A percentile compares a stretch with the other conserved stretches of the same genome.
These are phyloP conservation scores for Poicephalus meyeri DNA, from an alignment of 2,113 vertebrate genomes.

Conservation along the genomic window DNA sequence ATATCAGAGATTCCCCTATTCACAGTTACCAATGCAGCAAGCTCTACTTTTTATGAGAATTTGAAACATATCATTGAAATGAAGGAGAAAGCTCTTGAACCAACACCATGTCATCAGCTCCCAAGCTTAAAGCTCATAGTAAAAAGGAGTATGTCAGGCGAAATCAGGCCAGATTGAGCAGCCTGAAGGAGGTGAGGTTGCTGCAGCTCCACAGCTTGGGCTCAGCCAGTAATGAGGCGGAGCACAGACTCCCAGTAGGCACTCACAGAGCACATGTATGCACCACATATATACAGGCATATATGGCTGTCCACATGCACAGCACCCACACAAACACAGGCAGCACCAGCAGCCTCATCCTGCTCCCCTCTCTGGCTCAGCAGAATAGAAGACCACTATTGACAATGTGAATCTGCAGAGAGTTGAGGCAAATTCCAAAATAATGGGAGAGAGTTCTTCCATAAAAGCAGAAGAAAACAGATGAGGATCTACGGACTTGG, in stretches of 20 bases:
- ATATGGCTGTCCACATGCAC: background rate
- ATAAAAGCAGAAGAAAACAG: background rate
- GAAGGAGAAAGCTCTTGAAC: background rate
- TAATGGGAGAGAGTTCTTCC: background rate
- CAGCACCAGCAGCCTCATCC: background rate
- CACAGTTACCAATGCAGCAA: background rate
- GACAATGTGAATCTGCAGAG: background rate
- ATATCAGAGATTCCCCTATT: background rate
- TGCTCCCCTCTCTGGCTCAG: background rate
- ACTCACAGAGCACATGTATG: background rate
- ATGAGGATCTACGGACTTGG: background rate
- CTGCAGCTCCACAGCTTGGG: background rate
- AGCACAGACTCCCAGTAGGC: background rate
- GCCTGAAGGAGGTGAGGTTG: background rate
- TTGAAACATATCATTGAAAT: background rate
- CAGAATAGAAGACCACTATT: background rate
- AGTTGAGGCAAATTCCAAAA: background rate
- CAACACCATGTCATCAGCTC: background rate
- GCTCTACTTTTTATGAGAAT: background rate
- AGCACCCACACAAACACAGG: background rate
- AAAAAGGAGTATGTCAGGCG: background rate
- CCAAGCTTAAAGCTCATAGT: background rate
- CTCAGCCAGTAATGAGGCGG: background rate
- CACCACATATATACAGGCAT: accelerated
- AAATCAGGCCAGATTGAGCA: background rate